These are phyloP conservation scores for Bruchidius siliquastri DNA, from an alignment of 2,888 invertebrate species.

Conservation along the genomic window DNA sequence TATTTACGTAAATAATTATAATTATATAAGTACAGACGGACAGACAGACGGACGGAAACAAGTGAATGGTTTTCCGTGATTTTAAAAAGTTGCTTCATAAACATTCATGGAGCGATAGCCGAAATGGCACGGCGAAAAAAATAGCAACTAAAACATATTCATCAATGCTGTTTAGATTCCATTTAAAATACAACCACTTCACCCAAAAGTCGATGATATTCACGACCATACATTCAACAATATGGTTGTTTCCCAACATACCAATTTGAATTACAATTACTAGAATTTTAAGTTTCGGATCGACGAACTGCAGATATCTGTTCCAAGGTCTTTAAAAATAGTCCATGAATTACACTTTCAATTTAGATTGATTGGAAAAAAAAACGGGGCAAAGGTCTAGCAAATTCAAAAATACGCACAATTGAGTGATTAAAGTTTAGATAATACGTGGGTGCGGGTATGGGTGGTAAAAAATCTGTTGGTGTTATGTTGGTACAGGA, in stretches of 20 bases:
- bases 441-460: background rate
- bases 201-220: too few relatives aligned
- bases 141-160: too few relatives aligned
- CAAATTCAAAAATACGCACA: background rate
- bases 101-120: too few relatives aligned
- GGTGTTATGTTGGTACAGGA: background rate
- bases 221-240: background rate
- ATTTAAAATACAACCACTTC: too few relatives aligned
- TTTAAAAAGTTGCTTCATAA: too few relatives aligned
- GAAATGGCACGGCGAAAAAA: too few relatives aligned
- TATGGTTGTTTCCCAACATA: background rate
- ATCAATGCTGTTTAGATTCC: too few relatives aligned
- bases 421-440: background rate
- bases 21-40: too few relatives aligned
- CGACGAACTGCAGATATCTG: background rate
- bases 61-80: too few relatives aligned
- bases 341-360: background rate
- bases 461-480: background rate
- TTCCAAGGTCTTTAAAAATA: background rate
- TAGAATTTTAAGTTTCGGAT: background rate
- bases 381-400: background rate
- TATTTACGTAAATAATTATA: too few relatives aligned
- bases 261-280: background rate
- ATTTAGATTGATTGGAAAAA: background rate
- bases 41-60: too few relatives aligned